phyloP scores from a whole-genome alignment of 2,113 vertebrate species.

The Ctenomys sociabilis region DNA sequence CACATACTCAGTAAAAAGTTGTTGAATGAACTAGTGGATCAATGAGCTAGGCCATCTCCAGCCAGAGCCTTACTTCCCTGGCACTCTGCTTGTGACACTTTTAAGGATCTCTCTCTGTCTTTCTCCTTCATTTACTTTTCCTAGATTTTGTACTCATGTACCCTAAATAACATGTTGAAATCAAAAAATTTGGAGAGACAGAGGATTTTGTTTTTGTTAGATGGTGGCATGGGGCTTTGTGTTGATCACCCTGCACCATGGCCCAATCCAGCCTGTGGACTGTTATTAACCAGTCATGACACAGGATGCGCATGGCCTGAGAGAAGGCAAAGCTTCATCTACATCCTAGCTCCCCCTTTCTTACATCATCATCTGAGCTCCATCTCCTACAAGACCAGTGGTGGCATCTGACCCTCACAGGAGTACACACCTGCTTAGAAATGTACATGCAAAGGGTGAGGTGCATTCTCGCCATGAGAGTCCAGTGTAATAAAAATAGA shows the following conservation, averaged over 20 bases:
- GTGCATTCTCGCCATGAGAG: background rate
- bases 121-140: background rate
- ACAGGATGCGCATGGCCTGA: background rate
- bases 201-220: background rate
- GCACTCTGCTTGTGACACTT: background rate
- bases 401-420: background rate
- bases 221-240: background rate
- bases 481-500: background rate
- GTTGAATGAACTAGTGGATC: background rate
- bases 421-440: background rate
- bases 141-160: background rate
- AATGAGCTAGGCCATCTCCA: background rate
- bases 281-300: background rate
- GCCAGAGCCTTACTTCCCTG: background rate
- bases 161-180: constrained; percentile 18
- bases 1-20: background rate
- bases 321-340: background rate
- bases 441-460: background rate
- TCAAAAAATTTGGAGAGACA: background rate
- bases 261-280: background rate
- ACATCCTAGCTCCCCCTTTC: background rate
- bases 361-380: background rate
- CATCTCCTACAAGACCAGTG: background rate
- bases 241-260: background rate
- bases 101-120: background rate